Conservation (phyloP, 92 coral and sea anemone species). For the Scolanthus callimorphus region DNA sequence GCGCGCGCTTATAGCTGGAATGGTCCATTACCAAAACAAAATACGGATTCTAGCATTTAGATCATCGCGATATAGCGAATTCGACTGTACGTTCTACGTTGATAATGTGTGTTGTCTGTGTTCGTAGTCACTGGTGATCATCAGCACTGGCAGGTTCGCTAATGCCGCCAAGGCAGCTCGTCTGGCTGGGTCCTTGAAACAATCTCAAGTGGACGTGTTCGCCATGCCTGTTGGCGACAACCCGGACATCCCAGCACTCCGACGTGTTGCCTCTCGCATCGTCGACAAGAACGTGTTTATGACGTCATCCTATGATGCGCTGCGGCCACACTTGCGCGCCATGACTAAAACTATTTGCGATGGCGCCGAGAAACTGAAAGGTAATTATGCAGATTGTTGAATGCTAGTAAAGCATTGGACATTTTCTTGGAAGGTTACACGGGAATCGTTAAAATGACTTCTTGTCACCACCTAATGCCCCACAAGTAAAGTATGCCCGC, state of each 20-base stretch:
- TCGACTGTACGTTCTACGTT: too few relatives aligned
- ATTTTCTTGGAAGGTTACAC: too few relatives aligned
- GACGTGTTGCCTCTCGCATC: constrained; percentile 35
- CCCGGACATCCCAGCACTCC: constrained; percentile 47
- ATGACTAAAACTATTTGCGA: constrained; percentile 48
- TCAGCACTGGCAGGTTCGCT: constrained; percentile 46
- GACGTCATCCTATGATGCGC: constrained; percentile 55
- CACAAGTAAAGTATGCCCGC: too few relatives aligned
- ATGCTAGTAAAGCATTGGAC: not conserved
- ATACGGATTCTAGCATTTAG: too few relatives aligned
- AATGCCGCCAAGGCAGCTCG: constrained; percentile 27
- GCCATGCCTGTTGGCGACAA: constrained; percentile 45
- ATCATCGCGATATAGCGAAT: too few relatives aligned
- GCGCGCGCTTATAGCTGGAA: too few relatives aligned
- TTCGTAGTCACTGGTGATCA: constrained; percentile 45
- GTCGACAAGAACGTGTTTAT: constrained; percentile 60
- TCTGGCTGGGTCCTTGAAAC: constrained; percentile 30
- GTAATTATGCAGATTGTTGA: constrained; percentile 1
- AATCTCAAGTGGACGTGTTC: constrained; percentile 45
- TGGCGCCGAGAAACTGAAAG: constrained; percentile 44
- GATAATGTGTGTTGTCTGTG: too few relatives aligned
- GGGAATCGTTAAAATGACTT: too few relatives aligned
- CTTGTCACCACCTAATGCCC: too few relatives aligned
- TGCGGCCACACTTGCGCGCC: constrained; percentile 43
- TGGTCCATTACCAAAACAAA: too few relatives aligned